These are phyloP conservation scores for Pygocentrus nattereri DNA, from an alignment of 2,797 vertebrate species.

Conservation along the genomic window DNA sequence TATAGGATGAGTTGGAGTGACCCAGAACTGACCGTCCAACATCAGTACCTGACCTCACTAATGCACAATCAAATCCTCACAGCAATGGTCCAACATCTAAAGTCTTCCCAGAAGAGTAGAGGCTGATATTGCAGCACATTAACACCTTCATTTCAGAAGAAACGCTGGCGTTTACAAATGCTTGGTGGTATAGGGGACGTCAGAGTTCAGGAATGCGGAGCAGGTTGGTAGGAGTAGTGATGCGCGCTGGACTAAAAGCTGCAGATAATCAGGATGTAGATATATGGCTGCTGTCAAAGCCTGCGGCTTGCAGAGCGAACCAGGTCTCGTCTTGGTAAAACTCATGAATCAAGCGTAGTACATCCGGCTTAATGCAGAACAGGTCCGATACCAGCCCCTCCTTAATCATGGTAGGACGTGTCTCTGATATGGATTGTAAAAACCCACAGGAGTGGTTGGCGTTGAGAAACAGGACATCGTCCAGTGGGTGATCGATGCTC, in stretches of 20 bases:
- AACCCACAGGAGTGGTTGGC: conserved; percentile 14
- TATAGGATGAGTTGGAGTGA: no score
- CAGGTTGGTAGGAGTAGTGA: no score
- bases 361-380: neutral
- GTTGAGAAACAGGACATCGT: conserved; percentile 11
- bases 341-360: conserved; percentile 29
- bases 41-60: no score
- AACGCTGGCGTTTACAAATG: no score
- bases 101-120: no score
- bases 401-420: neutral
- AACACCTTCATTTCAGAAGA: no score
- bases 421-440: conserved; percentile 15
- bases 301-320: neutral
- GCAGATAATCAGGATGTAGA: conserved; percentile 23
- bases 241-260: neutral
- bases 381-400: neutral
- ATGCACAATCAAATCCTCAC: no score
- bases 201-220: no score
- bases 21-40: no score
- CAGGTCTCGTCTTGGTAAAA: neutral
- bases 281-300: conserved; percentile 37
- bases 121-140: no score
- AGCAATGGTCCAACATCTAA: no score
- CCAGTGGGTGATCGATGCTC: conserved; percentile 35
- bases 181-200: no score